A percentile compares a stretch with the other conserved stretches of the same genome.
These are phyloP conservation scores for Drosophila planitibia DNA, from an alignment of 2,888 invertebrate genomes.

Conservation along the genomic window DNA sequence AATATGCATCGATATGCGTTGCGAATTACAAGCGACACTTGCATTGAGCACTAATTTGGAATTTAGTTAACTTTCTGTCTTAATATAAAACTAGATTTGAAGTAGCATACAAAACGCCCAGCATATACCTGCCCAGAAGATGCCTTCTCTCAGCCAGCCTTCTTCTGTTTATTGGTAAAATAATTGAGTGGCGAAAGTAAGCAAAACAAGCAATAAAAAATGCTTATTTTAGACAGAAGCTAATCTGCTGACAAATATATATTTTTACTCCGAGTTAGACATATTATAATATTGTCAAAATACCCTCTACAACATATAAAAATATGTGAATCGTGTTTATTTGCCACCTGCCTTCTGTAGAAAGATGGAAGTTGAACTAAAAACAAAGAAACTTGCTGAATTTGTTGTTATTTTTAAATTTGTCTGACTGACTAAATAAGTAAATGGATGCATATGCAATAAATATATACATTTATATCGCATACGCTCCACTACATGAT, in stretches of 20 bases:
- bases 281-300: background rate
- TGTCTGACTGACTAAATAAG: background rate
- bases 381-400: background rate
- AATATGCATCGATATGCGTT: slow-evolving; percentile 2
- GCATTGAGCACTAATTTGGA: background rate
- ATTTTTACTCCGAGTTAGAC: no score
- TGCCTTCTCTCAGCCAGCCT: background rate
- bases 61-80: background rate
- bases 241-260: background rate
- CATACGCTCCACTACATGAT: background rate
- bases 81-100: background rate
- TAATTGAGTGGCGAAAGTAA: background rate
- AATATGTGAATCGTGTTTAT: background rate
- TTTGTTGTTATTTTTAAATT: background rate
- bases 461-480: background rate
- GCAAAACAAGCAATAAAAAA: background rate
- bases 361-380: no score
- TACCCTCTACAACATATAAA: background rate
- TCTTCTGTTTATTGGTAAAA: background rate
- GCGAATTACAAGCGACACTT: slow-evolving; percentile 8
- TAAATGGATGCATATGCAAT: background rate
- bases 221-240: background rate
- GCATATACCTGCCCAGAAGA: background rate
- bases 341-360: no score
- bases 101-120: background rate